Percentiles rank a stretch among this genome's conserved stretches.
Conservation (phyloP, 1,140 invertebrate genomes). For the Ptiloglossa arizonensis region DNA sequence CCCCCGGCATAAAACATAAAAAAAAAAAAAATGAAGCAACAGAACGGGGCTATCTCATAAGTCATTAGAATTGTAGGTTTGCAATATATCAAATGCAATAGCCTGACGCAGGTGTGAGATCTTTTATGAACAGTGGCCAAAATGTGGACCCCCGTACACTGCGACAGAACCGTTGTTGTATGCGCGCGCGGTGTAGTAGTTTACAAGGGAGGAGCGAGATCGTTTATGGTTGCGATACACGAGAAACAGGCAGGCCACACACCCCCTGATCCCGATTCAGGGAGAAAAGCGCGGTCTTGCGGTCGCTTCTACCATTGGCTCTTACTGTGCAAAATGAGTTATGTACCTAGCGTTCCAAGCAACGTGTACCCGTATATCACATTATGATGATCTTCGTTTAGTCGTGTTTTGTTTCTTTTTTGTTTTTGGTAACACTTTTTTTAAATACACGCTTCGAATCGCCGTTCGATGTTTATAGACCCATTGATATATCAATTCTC, state of each 20-base stretch:
- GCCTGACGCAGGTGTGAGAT: constrained; percentile 63
- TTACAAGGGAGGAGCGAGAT: constrained; percentile 28
- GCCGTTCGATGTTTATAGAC: not conserved
- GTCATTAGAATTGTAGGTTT: constrained; percentile 73
- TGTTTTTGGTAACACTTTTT: no score
- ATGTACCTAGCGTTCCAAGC: constrained; percentile 59
- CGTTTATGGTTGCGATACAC: constrained; percentile 38
- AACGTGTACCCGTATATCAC: constrained; percentile 47
- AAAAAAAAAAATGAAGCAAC: constrained; percentile 6
- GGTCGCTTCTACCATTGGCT: constrained; percentile 53
- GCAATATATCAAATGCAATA: constrained; percentile 77
- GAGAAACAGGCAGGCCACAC: constrained; percentile 17
- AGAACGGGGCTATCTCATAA: constrained; percentile 69
- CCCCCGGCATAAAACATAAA: constrained; percentile 5
- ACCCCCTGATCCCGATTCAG: constrained; percentile 17
- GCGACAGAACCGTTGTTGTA: no score
- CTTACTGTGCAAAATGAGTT: constrained; percentile 63
- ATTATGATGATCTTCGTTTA: constrained; percentile 50
- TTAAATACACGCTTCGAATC: not conserved
- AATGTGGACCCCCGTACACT: constrained; percentile 52
- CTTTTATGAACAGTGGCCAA: constrained; percentile 64
- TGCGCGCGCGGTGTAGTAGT: constrained; percentile 23
- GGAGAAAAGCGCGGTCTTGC: constrained; percentile 49
- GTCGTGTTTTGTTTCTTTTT: constrained; percentile 13
- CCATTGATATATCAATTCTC: not conserved